Evolutionary conservation across 2,888 invertebrate species (phyloP), one percentile per base, ranked within the genome.

Genomic region (Scaptodrosophila latifasciaeformis): DNA sequence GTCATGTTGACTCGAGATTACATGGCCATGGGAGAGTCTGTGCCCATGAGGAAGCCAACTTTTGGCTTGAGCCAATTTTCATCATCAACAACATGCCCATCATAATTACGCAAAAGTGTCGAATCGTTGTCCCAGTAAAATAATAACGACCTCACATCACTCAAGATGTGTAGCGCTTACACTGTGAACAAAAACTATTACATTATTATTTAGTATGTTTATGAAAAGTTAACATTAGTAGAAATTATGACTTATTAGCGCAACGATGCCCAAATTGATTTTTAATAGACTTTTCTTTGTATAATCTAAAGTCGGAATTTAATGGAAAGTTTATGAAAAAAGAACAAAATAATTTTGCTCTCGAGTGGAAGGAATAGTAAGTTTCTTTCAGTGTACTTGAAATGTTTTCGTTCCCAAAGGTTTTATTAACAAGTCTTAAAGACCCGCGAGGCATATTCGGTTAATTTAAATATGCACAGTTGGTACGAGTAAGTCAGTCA

Each of bases 61-160:
- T n/a, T n/a, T n/a, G n/a, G 49, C 13, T 47, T 57, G 53, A 51
- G 59, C 54, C 59, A 68, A 68, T 67, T 72, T 70, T 51, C 74
- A 70, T 65, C 70, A 63, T 55, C 56, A 65, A 55, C 74, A 77
- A 67, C 74, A 75, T 72, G 80, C 68, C 75, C 68, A 80, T 81
- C 70, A 81, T 79, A 74, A 81, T 81, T 81, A 77, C 68, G 63
- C 13, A 67, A 62, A 65, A 77, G 71, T 79, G 80, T 65, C 75
- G 70, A 79, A 75, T 80, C 65, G 65, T 71, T 74, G 75, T 70
- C 64, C 62, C 67, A 13, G 49, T 58, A 55, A 45, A 53, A 51
- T 49, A 62, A 56, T 67, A 57, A 62, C 39, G 44, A 43, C 54
- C 3, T 45, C 37, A 59, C 60, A 57, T 58, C 46, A 55, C 39